Conservation (phyloP, 2,888 invertebrate genomes). For the Apeira syringaria region DNA sequence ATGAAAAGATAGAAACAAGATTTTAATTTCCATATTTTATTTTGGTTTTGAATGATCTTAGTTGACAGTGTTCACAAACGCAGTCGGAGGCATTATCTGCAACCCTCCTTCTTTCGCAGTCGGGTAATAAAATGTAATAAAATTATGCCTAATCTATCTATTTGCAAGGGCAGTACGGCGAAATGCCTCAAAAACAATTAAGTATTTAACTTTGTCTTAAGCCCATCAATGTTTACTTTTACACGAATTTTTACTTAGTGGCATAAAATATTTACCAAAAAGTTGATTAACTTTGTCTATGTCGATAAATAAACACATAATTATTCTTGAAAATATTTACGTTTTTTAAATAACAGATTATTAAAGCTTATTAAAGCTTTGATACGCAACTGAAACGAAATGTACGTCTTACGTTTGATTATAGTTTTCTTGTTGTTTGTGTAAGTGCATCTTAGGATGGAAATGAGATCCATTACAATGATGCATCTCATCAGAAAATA, state of each 20-base stretch:
- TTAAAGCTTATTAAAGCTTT: too few species aligned
- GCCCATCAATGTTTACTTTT: background rate
- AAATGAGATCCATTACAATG: constrained; percentile 1
- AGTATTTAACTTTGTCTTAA: constrained; percentile 1
- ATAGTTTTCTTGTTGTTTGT: constrained; percentile 9
- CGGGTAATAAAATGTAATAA: too few species aligned
- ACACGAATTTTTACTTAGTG: constrained; percentile 2
- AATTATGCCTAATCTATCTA: too few species aligned
- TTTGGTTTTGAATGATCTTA: too few species aligned
- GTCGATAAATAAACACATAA: background rate
- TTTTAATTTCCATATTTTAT: too few species aligned
- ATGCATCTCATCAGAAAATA: constrained; percentile 13
- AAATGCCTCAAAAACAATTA: background rate
- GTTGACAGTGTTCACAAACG: too few species aligned
- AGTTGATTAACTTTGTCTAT: background rate
- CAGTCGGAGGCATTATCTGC: too few species aligned
- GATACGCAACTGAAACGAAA: constrained; percentile 6
- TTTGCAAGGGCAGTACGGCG: background rate
- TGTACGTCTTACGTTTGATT: background rate
- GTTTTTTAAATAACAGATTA: too few species aligned
- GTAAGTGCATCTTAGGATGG: constrained; percentile 9
- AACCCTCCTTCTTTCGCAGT: too few species aligned
- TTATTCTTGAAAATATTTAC: background rate
- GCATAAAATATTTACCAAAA: background rate
- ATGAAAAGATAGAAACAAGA: too few species aligned